These are phyloP conservation scores for Raja brachyura DNA, from an alignment of 2,113 vertebrate genomes.

Conservation along the genomic window DNA sequence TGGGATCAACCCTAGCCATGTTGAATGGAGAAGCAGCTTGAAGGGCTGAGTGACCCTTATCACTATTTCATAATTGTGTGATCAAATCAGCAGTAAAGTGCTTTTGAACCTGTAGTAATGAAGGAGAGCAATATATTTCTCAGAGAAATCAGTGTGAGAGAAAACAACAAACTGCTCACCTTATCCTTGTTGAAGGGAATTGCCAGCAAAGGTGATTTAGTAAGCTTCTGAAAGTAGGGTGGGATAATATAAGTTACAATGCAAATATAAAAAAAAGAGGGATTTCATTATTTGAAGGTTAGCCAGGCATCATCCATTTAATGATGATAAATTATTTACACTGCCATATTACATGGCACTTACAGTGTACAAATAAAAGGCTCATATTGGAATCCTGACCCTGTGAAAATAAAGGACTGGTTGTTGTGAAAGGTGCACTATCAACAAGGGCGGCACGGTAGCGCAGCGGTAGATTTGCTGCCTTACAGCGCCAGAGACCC, in stretches of 20 bases:
- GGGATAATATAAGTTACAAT: not conserved
- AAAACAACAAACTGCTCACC: not conserved
- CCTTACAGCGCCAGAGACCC: too few relatives aligned
- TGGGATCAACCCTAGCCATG: too few relatives aligned
- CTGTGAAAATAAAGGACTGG: not conserved
- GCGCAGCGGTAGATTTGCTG: too few relatives aligned
- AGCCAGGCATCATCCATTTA: not conserved
- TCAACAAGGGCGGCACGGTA: too few relatives aligned
- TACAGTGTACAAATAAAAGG: not conserved
- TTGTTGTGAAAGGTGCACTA: not conserved
- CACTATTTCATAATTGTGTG: too few relatives aligned
- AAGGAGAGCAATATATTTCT: not conserved
- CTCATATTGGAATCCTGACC: not conserved
- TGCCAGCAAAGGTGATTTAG: not conserved
- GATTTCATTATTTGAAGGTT: not conserved
- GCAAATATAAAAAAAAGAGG: not conserved
- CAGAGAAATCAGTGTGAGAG: too few relatives aligned
- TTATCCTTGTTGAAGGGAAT: not conserved
- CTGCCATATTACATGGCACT: not conserved
- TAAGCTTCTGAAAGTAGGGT: not conserved
- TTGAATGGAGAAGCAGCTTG: too few relatives aligned
- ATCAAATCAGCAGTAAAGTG: too few relatives aligned
- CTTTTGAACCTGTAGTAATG: not conserved
- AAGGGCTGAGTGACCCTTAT: too few relatives aligned
- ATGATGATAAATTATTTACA: conserved; percentile 7